A percentile compares a stretch with the other conserved stretches of the same genome.
Evolutionary conservation across 2,797 vertebrate species (phyloP).

Genomic region (Pachyuromys duprasi): DNA sequence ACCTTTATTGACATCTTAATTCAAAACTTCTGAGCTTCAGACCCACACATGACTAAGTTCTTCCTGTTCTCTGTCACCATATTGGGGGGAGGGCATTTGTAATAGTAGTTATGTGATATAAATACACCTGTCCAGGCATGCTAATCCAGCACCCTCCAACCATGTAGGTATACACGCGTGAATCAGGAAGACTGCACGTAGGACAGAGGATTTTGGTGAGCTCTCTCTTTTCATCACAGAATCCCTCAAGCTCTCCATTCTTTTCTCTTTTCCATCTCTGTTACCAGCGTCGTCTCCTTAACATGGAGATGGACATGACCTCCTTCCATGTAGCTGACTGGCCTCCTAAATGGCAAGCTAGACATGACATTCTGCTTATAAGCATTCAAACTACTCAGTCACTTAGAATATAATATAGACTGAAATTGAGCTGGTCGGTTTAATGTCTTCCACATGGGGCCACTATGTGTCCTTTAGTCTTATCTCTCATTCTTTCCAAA

Average conservation of each 20-base stretch:
- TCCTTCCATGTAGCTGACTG: background rate
- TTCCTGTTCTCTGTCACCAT: background rate
- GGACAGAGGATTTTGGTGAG: background rate
- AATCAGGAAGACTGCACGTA: background rate
- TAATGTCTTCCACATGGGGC: background rate
- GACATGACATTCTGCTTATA: background rate
- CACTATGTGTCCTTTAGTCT: background rate
- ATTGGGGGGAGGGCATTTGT: background rate
- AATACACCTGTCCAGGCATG: background rate
- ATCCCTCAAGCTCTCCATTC: background rate
- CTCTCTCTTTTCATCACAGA: background rate
- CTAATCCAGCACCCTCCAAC: background rate
- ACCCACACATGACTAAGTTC: background rate
- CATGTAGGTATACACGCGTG: background rate
- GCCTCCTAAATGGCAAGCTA: background rate
- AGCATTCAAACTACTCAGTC: background rate
- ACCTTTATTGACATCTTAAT: background rate
- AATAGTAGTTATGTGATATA: background rate
- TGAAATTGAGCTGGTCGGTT: background rate
- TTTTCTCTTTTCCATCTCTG: background rate
- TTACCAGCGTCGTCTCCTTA: background rate
- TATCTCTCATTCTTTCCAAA: background rate
- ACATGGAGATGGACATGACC: background rate
- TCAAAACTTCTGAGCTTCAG: background rate
- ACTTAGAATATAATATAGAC: background rate